phyloP scores from a whole-genome alignment of 2,113 vertebrate species.

The Alligator sinensis region DNA sequence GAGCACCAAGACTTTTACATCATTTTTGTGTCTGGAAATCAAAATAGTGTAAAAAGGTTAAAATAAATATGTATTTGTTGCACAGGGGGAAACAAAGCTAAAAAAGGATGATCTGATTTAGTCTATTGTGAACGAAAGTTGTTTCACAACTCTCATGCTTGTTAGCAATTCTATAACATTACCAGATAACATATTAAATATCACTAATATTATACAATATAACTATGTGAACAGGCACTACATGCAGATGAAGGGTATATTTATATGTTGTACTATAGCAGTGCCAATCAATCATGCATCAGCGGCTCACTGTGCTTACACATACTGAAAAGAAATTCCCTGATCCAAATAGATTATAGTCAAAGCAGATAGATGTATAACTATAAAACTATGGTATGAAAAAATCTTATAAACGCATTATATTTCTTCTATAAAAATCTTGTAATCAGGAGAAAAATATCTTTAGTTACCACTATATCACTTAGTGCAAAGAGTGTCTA shows the following conservation, averaged over 20 bases:
- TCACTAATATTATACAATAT: background rate
- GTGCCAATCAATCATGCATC: background rate
- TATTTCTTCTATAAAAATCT: background rate
- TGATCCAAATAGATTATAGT: background rate
- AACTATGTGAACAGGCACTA: background rate
- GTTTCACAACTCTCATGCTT: background rate
- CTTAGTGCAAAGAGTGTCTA: background rate
- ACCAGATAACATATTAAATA: background rate
- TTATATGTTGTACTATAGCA: background rate
- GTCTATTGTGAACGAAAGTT: background rate
- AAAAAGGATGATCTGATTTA: background rate
- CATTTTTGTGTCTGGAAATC: background rate
- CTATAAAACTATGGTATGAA: background rate
- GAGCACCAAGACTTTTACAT: background rate
- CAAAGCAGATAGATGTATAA: background rate
- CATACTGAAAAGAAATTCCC: background rate
- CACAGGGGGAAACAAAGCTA: background rate
- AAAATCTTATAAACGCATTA: background rate
- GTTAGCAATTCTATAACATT: background rate
- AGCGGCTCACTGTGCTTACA: background rate
- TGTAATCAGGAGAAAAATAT: conserved; percentile 2
- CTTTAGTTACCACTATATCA: background rate
- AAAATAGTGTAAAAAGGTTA: background rate
- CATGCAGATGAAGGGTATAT: background rate
- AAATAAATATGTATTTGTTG: background rate